Base-by-base conservation (phyloP, 2,113 vertebrate species). In the Ursus arctos region DNA sequence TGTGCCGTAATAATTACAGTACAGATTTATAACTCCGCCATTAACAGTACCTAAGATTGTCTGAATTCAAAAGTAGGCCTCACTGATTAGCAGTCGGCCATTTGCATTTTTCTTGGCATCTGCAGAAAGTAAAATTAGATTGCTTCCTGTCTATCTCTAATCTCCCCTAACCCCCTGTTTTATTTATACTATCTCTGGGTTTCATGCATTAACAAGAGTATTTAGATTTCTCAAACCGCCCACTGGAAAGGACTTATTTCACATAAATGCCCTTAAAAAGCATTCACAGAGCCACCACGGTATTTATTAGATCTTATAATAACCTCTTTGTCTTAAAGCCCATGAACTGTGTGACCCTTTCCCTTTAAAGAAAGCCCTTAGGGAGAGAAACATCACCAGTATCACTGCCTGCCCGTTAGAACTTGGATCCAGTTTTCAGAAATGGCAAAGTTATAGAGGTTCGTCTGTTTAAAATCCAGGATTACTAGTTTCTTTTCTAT, bases 381-480 rank as follows among this genome's bases (percentile, higher is more conserved):
- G 33, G 67, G 90, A 94, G 83, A 85, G 86, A 88, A 93, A 85
- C 31, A 67, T 95, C 51, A 84, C 57, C 12, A 40, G 72, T 28
- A 51, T 79, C 49, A 80, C 24, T 36, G 83, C 19, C 86, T 36
- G 43, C 49, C n/a, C 28, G 21, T 67, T 47, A 59, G 82, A 90
- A 93, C 36, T 71, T 47, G 67, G 43, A 67, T 76, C 51, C n/a
- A 51, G 11, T 86, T 91, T 97, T 95, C 77, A 88, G 79, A 65
- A 94, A 77, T 28, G 51, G 80, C 43, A 28, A 79, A 83, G 92
- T 88, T 94, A 91, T 40, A 97, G 95, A 55, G 57, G 67, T 67
- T 88, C 76, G 88, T 84, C 77, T 97, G 59, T 95, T 98, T 95
- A n/a, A 97, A 96, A 79, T 95, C 67, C 71, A 93, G 98, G 92